Evolutionary conservation across 2,888 invertebrate species (phyloP).

Genomic region (Micoletzkya japonica): DNA sequence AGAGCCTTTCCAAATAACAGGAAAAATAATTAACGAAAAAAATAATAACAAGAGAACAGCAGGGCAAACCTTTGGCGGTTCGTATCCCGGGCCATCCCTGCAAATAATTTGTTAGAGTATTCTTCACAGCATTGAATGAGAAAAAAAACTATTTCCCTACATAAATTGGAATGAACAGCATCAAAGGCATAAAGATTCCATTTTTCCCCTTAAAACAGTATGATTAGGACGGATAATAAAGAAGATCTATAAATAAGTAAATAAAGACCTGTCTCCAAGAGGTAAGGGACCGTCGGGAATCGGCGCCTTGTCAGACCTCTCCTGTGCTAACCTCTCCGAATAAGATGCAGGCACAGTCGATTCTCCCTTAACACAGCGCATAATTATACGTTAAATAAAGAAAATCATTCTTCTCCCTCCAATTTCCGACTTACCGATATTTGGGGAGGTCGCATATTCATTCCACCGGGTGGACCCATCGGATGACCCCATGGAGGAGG

Average conservation of each 20-base stretch:
- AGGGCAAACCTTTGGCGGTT: no score
- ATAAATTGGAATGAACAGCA: no score
- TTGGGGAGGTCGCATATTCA: conserved; percentile 10
- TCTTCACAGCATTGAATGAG: not conserved
- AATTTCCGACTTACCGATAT: conserved; percentile 1
- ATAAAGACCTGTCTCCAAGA: not conserved
- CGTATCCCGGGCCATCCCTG: not conserved
- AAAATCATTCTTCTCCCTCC: not conserved
- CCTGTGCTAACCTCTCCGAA: conserved; percentile 20
- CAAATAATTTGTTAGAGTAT: not conserved
- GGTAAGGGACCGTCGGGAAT: conserved; percentile 20
- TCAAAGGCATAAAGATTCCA: no score
- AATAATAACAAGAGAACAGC: no score
- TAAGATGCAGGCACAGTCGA: conserved; percentile 25
- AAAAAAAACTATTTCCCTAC: not conserved
- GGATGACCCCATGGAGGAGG: conserved; percentile 1
- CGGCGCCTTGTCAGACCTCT: conserved; percentile 21
- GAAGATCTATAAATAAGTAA: not conserved
- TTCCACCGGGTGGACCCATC: conserved; percentile 4
- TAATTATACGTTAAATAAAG: not conserved
- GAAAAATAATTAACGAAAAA: no score
- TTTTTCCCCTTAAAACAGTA: no score
- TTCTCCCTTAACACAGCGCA: conserved; percentile 20
- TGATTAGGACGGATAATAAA: not conserved
- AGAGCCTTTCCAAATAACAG: no score